phyloP scores from a whole-genome alignment of 2,797 vertebrate species.

The Macropodus opercularis region DNA sequence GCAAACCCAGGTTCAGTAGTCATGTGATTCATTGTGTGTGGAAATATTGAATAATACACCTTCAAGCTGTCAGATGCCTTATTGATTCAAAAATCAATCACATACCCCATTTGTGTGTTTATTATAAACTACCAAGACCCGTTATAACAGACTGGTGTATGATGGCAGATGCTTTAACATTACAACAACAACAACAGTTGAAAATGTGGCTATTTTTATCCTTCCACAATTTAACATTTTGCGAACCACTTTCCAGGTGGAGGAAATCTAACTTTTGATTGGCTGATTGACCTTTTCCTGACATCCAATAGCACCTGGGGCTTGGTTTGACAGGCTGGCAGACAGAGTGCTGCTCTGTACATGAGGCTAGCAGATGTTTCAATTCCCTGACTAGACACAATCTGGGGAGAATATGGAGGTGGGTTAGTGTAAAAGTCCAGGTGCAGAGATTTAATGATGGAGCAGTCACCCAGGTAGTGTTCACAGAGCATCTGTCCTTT shows the following conservation, averaged over 20 bases:
- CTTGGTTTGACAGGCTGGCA: conserved; percentile 49
- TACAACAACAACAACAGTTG: conserved; percentile 6
- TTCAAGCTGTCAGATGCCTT: not conserved
- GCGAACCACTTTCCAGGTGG: conserved; percentile 43
- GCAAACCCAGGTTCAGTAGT: not conserved
- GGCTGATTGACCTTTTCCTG: conserved; percentile 62
- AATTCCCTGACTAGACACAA: conserved; percentile 57
- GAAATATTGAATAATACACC: conserved; percentile 8
- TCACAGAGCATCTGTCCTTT: conserved; percentile 41
- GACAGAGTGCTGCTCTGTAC: conserved; percentile 48
- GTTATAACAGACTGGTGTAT: not conserved
- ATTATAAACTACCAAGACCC: conserved; percentile 5
- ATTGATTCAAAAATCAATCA: conserved; percentile 14
- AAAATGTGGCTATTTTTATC: conserved; percentile 47
- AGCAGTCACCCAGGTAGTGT: conserved; percentile 29
- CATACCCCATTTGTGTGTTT: not conserved
- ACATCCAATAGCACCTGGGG: conserved; percentile 59
- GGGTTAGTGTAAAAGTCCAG: conserved; percentile 46
- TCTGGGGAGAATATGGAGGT: conserved; percentile 30
- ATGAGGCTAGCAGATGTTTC: conserved; percentile 72
- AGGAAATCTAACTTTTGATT: conserved; percentile 53
- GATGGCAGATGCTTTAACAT: conserved; percentile 22
- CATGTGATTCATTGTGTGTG: conserved; percentile 8
- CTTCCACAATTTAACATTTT: conserved; percentile 45
- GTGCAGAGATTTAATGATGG: conserved; percentile 62